A percentile compares a stretch with the other conserved stretches of the same genome.
phyloP scores from a whole-genome alignment of 37 sponge, comb jelly and placozoan genomes.

The Theonella swinhoei region DNA sequence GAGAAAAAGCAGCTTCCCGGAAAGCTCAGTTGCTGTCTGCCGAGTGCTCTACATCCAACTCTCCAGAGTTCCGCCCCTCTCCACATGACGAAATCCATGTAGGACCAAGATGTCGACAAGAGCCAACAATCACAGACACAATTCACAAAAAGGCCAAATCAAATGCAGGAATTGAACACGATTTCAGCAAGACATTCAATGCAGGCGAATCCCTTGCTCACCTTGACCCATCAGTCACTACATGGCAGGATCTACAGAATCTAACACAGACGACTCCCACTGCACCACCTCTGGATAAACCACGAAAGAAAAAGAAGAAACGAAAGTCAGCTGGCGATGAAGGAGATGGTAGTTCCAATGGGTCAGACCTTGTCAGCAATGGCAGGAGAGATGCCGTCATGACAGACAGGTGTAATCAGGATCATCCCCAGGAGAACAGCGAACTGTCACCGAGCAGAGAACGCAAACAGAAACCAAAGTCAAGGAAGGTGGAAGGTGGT shows the following conservation, averaged over 20 bases:
- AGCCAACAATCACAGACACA: background rate
- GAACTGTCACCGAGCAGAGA: conserved; percentile 4
- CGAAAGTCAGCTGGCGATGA: background rate
- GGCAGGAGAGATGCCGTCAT: background rate
- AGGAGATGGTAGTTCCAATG: background rate
- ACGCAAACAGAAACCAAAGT: conserved; percentile 1
- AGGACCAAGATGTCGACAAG: background rate
- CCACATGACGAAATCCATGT: background rate
- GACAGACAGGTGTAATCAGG: background rate
- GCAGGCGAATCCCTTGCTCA: background rate
- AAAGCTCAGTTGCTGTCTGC: conserved; percentile 59
- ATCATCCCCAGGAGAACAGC: background rate
- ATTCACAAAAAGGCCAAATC: background rate
- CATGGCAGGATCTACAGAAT: background rate
- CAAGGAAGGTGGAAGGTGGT: background rate
- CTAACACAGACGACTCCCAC: background rate
- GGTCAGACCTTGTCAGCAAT: background rate
- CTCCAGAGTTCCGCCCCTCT: conserved; percentile 9
- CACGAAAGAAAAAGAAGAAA: background rate
- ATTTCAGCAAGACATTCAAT: background rate
- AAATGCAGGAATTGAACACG: background rate
- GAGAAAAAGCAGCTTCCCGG: conserved; percentile 44
- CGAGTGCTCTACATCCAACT: conserved; percentile 12
- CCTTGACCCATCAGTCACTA: background rate
- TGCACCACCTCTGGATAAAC: background rate